Evolutionary conservation across 2,888 invertebrate genomes (phyloP).

Genomic region (Rotaria socialis): DNA sequence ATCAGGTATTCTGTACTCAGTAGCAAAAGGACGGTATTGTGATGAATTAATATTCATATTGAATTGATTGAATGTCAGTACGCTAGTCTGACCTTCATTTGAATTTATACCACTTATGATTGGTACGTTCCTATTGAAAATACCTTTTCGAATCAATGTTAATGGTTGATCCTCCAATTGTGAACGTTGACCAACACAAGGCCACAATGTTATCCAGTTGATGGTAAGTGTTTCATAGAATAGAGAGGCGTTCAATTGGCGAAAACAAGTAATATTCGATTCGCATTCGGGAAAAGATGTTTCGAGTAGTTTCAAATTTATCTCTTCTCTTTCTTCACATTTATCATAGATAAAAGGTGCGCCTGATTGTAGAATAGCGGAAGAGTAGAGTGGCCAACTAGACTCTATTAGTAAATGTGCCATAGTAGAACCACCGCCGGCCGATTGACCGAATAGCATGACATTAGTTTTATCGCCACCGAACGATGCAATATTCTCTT

Average conservation of each 20-base stretch:
- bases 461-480: slow-evolving; percentile 3
- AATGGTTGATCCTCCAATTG: not conserved
- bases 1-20: not conserved
- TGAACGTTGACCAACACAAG: not conserved
- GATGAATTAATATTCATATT: not conserved
- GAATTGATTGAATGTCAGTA: not conserved
- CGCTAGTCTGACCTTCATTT: not conserved
- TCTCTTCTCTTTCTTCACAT: not conserved
- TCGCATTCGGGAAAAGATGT: not conserved
- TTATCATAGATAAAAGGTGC: not conserved
- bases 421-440: not conserved
- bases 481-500: not conserved
- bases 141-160: not conserved
- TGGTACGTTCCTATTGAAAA: not conserved
- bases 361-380: not conserved
- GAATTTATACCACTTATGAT: not conserved
- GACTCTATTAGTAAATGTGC: not conserved
- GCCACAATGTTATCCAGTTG: not conserved
- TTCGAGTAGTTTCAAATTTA: not conserved
- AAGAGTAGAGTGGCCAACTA: not conserved
- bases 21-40: not conserved
- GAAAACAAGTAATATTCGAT: slow-evolving; percentile 2
- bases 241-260: not conserved
- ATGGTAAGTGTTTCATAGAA: not conserved
- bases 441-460: not conserved